A percentile compares a stretch with the other conserved stretches of the same genome.
Evolutionary conservation across 2,113 vertebrate species (phyloP).

Genomic region (Mystacornis crossleyi): DNA sequence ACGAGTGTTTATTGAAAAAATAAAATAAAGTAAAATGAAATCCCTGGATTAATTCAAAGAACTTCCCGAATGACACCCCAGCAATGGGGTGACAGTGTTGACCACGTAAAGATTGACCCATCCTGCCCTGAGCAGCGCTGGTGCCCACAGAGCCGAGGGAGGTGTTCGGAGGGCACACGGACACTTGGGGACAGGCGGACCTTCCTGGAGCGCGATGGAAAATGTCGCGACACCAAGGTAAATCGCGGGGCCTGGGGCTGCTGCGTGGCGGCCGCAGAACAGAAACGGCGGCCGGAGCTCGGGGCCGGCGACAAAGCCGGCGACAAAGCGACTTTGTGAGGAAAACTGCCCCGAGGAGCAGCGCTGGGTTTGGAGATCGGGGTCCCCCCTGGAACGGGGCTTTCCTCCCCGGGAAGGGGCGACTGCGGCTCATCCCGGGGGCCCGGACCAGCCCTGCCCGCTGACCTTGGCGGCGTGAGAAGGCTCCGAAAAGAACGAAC

Average conservation of each 20-base stretch:
- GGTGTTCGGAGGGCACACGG: not conserved
- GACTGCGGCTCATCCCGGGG: not conserved
- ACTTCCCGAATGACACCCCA: not conserved
- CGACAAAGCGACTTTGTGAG: not conserved
- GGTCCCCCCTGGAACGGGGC: not conserved
- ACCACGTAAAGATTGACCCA: not conserved
- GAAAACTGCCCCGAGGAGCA: not conserved
- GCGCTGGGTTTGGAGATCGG: not conserved
- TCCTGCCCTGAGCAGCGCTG: not conserved
- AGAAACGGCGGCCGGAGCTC: not conserved
- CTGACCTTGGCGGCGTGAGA: not conserved
- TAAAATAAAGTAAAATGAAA: not conserved
- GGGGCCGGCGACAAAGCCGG: not conserved
- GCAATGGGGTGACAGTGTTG: not conserved
- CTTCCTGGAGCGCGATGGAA: not conserved
- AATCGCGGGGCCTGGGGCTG: not conserved
- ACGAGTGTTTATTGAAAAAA: not conserved
- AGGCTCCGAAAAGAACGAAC: not conserved
- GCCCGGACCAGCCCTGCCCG: not conserved
- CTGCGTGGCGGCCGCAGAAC: not conserved
- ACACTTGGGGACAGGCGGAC: not conserved
- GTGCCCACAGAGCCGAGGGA: not conserved
- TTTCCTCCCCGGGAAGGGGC: not conserved
- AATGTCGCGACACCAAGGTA: not conserved
- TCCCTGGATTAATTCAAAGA: not conserved